phyloP scores from a whole-genome alignment of 2,888 invertebrate species.

The Metallyticus violacea region DNA sequence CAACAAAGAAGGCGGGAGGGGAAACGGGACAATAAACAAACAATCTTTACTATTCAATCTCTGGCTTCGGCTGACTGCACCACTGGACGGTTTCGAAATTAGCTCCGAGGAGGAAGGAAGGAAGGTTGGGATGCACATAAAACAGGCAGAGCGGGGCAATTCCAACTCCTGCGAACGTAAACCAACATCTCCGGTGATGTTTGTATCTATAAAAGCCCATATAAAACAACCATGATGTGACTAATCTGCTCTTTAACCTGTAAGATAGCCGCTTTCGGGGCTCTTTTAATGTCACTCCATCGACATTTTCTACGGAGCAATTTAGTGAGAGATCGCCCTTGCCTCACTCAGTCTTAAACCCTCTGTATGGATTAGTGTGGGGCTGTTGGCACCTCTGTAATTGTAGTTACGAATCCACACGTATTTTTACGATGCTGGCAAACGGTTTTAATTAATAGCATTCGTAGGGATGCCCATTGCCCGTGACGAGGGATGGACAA shows the following conservation, averaged over 20 bases:
- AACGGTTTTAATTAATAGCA: not conserved
- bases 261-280: not conserved
- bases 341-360: not conserved
- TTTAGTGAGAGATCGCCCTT: not conserved
- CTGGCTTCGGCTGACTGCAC: not conserved
- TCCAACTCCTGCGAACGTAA: not conserved
- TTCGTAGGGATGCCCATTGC: not conserved
- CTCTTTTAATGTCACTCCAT: not conserved
- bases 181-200: not conserved
- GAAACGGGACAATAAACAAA: constrained; percentile 27
- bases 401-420: not conserved
- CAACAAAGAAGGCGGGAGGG: not conserved
- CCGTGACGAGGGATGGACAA: no score
- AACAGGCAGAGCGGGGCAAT: not conserved
- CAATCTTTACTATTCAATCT: constrained; percentile 28
- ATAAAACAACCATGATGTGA: not conserved
- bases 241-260: constrained; percentile 3
- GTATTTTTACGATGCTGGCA: not conserved
- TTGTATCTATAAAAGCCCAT: constrained; percentile 2
- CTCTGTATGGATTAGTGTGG: not conserved
- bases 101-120: not conserved
- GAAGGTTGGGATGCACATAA: not conserved
- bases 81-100: not conserved
- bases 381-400: not conserved
- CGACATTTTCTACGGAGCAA: not conserved